Evolutionary conservation across 2,888 invertebrate species (phyloP).

Genomic region (Scaptomyza cyrtandrae): DNA sequence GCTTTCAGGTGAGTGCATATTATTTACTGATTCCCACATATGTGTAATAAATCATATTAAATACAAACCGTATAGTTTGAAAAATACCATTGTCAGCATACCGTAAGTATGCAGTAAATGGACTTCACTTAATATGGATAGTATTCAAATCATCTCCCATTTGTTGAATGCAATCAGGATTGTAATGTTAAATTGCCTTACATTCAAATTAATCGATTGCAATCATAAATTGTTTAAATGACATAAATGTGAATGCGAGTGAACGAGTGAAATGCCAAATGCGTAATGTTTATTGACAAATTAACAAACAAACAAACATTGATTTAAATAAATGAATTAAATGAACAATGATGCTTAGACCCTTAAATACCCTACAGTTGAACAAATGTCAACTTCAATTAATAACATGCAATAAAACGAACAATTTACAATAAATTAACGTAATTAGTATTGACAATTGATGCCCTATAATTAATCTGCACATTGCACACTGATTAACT

Average conservation of each 20-base stretch:
- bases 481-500: slow-evolving; percentile 39
- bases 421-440: background rate
- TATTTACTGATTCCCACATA: too few relatives aligned
- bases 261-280: slow-evolving; percentile 13
- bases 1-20: slow-evolving; percentile 90
- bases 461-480: slow-evolving; percentile 12
- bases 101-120: too few relatives aligned
- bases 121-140: too few relatives aligned
- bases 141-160: too few relatives aligned
- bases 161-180: slow-evolving; percentile 6
- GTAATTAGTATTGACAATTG: slow-evolving; percentile 19
- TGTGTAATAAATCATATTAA: too few relatives aligned
- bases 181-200: slow-evolving; percentile 13
- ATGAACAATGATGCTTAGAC: slow-evolving; percentile 14
- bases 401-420: background rate
- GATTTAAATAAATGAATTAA: slow-evolving; percentile 27
- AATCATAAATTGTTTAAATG: slow-evolving; percentile 45
- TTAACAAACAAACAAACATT: slow-evolving; percentile 46
- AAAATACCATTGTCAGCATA: too few relatives aligned
- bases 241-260: slow-evolving; percentile 13
- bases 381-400: background rate
- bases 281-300: slow-evolving; percentile 41
- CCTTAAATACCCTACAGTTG: slow-evolving; percentile 15
- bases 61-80: too few relatives aligned
- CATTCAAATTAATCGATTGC: slow-evolving; percentile 13